phyloP scores from a whole-genome alignment of 2,113 vertebrate species.

The Tympanuchus pallidicinctus region DNA sequence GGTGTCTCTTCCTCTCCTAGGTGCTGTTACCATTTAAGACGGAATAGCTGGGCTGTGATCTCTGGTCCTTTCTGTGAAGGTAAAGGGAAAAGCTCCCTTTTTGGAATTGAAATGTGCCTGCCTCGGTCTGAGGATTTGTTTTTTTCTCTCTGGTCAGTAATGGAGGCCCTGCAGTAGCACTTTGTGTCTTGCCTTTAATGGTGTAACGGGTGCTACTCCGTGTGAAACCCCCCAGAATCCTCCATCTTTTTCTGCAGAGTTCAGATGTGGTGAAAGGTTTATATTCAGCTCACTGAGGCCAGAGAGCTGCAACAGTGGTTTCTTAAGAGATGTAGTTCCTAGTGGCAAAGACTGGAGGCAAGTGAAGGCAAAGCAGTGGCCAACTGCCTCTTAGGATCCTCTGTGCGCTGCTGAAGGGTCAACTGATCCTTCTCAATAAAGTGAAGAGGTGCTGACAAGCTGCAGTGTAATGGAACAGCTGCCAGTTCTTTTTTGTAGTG shows the following conservation, averaged over 20 bases:
- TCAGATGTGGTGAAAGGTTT: neutral
- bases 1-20: neutral
- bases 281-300: no score
- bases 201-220: neutral
- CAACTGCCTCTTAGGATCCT: neutral
- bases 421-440: neutral
- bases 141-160: neutral
- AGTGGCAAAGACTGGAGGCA: neutral
- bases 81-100: neutral
- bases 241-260: neutral
- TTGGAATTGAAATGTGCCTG: neutral
- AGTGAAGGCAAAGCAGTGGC: neutral
- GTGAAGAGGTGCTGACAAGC: neutral
- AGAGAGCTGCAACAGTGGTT: fast-evolving
- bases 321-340: neutral
- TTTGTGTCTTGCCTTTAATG: neutral
- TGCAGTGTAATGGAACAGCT: neutral
- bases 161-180: neutral
- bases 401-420: neutral
- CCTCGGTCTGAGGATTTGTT: neutral
- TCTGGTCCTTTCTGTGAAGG: neutral
- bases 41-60: neutral
- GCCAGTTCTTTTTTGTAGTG: neutral
- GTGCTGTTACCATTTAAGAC: neutral
- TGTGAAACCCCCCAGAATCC: fast-evolving